These are phyloP conservation scores for Aspidapion aeneum DNA, from an alignment of 2,888 invertebrate species.

Conservation along the genomic window DNA sequence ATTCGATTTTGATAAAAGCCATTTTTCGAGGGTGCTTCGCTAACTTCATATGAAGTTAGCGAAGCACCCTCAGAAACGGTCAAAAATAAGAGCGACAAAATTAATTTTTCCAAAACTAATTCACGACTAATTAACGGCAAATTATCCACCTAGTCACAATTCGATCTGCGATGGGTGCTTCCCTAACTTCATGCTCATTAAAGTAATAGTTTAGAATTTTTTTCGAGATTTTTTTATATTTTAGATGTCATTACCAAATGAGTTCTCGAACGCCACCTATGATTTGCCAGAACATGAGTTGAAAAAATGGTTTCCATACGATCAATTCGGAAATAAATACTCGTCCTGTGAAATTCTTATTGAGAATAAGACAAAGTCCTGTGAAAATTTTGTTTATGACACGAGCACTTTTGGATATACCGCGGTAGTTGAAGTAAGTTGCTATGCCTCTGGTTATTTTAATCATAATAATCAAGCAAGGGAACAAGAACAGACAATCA, in stretches of 20 bases:
- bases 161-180: background rate
- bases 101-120: too few relatives aligned
- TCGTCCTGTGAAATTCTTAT: slow-evolving; percentile 54
- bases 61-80: too few relatives aligned
- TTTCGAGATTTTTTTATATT: slow-evolving; percentile 9
- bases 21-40: too few relatives aligned
- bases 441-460: too few relatives aligned
- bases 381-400: slow-evolving; percentile 60
- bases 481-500: too few relatives aligned
- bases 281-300: slow-evolving; percentile 47
- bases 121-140: too few relatives aligned
- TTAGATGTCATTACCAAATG: slow-evolving; percentile 60
- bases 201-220: background rate
- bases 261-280: slow-evolving; percentile 52
- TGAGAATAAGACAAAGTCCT: slow-evolving; percentile 46
- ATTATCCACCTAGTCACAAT: too few relatives aligned
- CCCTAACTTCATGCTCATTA: background rate
- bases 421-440: slow-evolving; percentile 59
- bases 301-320: slow-evolving; percentile 55
- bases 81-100: too few relatives aligned
- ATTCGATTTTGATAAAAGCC: too few relatives aligned
- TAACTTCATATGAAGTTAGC: too few relatives aligned
- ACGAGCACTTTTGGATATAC: slow-evolving; percentile 57
- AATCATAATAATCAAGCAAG: too few relatives aligned
- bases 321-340: slow-evolving; percentile 45